Evolutionary conservation across 2,888 invertebrate species (phyloP), one percentile per base, ranked within the genome.

Genomic region (Sipha maydis): DNA sequence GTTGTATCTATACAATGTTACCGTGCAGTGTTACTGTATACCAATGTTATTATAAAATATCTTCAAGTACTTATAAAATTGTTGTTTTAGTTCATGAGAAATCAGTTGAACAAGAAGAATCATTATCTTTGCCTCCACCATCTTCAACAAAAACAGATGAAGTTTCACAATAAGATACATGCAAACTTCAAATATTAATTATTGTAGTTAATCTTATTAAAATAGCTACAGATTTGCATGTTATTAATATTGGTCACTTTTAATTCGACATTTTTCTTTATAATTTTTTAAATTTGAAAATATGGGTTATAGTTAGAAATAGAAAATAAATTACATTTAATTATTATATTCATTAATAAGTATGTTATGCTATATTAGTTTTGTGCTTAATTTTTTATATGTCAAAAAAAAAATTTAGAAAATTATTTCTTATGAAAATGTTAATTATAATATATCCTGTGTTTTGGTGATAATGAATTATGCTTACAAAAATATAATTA

Each of bases 81-180:
- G 8, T 75, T 85, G 48, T 85, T 21, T 28, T 69, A 85, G 85
- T 7, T 78, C 31, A 48, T 0, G 85, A 85, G 11, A 85, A 85
- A 85, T 69, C 48, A n/a, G 54, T 11, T 48, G 85, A 85, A 34
- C 69, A 34, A 69, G 85, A 85, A 69, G 77, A 85, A 69, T 71
- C 41, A 82, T 48, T 28, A 31, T 31, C 34, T 25, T 9, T 67
- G 9, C 48, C 85, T 9, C 17, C 48, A 31, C 8, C 76, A 31
- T 77, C 84, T 28, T 31, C 48, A 31, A 19, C 54, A 54, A 85
- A 78, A 69, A 25, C 34, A 3, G 77, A 85, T 11, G 85, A 85
- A 78, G 34, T 41, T 69, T 54, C 69, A 67, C 77, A 78, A 85
- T 85, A 69, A 85, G 21, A 38, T 3, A 11, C 21, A 25, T n/a